Evolutionary conservation across 1,140 invertebrate genomes (phyloP).

Genomic region (Gonioctena quinquepunctata): DNA sequence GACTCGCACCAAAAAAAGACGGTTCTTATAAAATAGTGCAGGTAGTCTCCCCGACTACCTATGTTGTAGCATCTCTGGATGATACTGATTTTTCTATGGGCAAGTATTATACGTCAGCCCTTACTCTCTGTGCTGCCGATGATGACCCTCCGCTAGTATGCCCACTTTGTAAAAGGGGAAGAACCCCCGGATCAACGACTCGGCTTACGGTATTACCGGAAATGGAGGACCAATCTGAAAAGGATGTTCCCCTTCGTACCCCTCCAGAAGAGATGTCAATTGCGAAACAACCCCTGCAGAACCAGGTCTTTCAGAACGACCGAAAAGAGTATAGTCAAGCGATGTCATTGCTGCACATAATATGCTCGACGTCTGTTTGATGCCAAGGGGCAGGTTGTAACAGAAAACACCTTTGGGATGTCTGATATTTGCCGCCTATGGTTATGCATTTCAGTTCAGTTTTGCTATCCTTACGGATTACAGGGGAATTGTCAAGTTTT

Average conservation of each 20-base stretch:
- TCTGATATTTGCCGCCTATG: not conserved
- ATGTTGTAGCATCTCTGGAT: not conserved
- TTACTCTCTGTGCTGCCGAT: not conserved
- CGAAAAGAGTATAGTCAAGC: not conserved
- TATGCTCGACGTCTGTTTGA: not conserved
- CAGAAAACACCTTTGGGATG: not conserved
- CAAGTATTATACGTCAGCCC: constrained; percentile 9
- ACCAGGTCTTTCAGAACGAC: not conserved
- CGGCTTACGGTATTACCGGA: not conserved
- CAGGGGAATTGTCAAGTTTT: too few species aligned
- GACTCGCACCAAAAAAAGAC: constrained; percentile 40
- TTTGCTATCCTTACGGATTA: too few species aligned
- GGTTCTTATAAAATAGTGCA: constrained; percentile 45
- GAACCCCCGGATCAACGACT: not conserved
- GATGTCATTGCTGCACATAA: not conserved
- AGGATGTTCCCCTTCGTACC: not conserved
- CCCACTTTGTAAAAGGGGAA: not conserved
- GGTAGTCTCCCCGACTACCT: constrained; percentile 1
- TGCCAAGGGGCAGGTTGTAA: not conserved
- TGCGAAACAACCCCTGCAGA: not conserved
- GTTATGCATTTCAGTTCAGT: too few species aligned
- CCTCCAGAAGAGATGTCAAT: not conserved
- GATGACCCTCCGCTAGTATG: not conserved
- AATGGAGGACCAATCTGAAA: not conserved
- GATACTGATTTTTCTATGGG: not conserved